Percentiles rank a stretch among this genome's conserved stretches.
Conservation (phyloP, 1,140 invertebrate genomes). For the Diorhabda carinulata region DNA sequence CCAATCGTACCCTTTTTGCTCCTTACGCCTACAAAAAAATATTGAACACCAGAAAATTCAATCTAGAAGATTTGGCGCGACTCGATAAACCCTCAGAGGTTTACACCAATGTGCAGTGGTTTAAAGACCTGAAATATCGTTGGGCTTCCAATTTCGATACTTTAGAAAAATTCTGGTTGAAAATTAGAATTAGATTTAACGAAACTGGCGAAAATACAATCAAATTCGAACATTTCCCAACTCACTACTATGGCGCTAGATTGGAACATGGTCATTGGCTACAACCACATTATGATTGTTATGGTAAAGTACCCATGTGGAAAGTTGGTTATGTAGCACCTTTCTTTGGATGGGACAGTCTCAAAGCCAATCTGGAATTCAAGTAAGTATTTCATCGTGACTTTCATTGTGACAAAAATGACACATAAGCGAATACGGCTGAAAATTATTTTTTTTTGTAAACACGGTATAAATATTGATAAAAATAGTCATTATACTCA, state of each 20-base stretch:
- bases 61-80: conserved; percentile 82
- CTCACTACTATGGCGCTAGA: conserved; percentile 81
- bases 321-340: conserved; percentile 91
- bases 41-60: conserved; percentile 77
- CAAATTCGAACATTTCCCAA: conserved; percentile 87
- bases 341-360: conserved; percentile 95
- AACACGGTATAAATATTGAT: no score
- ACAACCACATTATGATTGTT: conserved; percentile 89
- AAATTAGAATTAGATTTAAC: conserved; percentile 88
- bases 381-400: conserved; percentile 67
- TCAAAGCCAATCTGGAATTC: conserved; percentile 88
- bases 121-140: conserved; percentile 81
- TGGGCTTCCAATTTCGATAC: conserved; percentile 93
- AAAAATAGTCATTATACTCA: no score
- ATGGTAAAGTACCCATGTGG: conserved; percentile 90
- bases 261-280: conserved; percentile 90
- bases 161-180: conserved; percentile 87
- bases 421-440: no score
- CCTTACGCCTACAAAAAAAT: conserved; percentile 90
- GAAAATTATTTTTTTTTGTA: no score
- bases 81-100: conserved; percentile 73
- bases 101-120: conserved; percentile 83
- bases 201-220: conserved; percentile 76
- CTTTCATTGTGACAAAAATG: no score
- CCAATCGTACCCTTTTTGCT: conserved; percentile 87